phyloP scores from a whole-genome alignment of 2,888 invertebrate species.

The Synergus umbraculus region DNA sequence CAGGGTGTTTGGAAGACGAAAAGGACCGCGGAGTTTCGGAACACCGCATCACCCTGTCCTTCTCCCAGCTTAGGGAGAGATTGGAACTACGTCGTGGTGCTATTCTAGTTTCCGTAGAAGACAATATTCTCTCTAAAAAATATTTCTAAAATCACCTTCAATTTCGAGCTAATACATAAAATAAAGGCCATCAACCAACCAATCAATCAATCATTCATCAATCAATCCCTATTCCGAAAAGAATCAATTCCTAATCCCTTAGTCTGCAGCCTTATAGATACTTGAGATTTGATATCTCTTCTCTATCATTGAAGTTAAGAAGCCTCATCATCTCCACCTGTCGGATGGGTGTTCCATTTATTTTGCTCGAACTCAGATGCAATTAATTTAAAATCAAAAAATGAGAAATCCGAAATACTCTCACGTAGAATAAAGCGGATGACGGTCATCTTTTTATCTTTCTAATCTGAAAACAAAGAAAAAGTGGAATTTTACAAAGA shows the following conservation, averaged over 20 bases:
- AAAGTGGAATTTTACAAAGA: slow-evolving; percentile 8
- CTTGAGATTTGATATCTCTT: too few relatives aligned
- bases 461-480: slow-evolving; percentile 40
- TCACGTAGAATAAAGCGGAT: too few relatives aligned
- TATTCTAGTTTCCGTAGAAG: neutral
- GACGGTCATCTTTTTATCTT: slow-evolving; percentile 40
- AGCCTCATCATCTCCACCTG: too few relatives aligned
- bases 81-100: slow-evolving; percentile 55
- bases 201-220: too few relatives aligned
- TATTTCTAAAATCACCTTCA: neutral
- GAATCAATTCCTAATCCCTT: too few relatives aligned
- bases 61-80: slow-evolving; percentile 60
- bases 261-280: too few relatives aligned
- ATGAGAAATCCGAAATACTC: too few relatives aligned
- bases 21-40: slow-evolving; percentile 67
- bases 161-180: slow-evolving; percentile 27
- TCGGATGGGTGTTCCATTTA: slow-evolving; percentile 22
- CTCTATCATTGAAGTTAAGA: too few relatives aligned
- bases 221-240: too few relatives aligned
- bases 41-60: slow-evolving; percentile 64
- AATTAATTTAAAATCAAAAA: too few relatives aligned
- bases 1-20: slow-evolving; percentile 67
- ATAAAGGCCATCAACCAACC: too few relatives aligned
- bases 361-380: slow-evolving; percentile 29
- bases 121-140: neutral